Percentiles rank a stretch among this genome's conserved stretches.
Conservation (phyloP, 1,140 invertebrate species). For the Micrasema minimum region DNA sequence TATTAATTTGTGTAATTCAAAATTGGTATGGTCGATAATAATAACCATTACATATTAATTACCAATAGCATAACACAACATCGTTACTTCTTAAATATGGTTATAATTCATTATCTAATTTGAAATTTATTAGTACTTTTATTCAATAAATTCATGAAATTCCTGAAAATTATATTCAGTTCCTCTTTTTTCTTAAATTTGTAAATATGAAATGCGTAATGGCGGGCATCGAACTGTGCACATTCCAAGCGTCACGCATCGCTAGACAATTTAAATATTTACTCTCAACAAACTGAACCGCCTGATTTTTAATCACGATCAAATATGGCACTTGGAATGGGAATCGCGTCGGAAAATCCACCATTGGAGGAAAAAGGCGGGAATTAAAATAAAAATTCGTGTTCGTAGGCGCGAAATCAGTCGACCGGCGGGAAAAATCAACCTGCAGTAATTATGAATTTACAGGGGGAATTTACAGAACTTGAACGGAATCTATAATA, state of each 20-base stretch:
- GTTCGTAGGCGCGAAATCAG: conserved; percentile 38
- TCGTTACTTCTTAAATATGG: no score
- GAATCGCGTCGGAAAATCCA: conserved; percentile 26
- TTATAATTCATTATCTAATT: no score
- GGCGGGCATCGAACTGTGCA: conserved; percentile 31
- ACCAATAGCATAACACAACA: no score
- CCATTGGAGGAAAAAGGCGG: neutral
- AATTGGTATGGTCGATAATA: no score
- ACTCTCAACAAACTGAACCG: conserved; percentile 43
- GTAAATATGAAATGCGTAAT: conserved; percentile 21
- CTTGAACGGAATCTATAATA: no score
- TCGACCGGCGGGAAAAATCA: conserved; percentile 35
- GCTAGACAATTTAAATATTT: conserved; percentile 45
- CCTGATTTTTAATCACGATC: conserved; percentile 45
- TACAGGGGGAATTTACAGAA: neutral
- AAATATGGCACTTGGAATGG: conserved; percentile 41
- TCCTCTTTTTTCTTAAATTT: no score
- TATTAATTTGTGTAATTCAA: no score
- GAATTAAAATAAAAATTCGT: no score
- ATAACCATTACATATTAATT: no score
- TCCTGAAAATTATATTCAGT: no score
- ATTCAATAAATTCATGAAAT: no score
- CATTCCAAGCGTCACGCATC: conserved; percentile 39
- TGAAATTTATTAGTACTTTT: no score
- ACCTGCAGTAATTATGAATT: conserved; percentile 41